phyloP scores from a whole-genome alignment of 2,113 vertebrate genomes.

The Machaerirhynchus nigripectus region DNA sequence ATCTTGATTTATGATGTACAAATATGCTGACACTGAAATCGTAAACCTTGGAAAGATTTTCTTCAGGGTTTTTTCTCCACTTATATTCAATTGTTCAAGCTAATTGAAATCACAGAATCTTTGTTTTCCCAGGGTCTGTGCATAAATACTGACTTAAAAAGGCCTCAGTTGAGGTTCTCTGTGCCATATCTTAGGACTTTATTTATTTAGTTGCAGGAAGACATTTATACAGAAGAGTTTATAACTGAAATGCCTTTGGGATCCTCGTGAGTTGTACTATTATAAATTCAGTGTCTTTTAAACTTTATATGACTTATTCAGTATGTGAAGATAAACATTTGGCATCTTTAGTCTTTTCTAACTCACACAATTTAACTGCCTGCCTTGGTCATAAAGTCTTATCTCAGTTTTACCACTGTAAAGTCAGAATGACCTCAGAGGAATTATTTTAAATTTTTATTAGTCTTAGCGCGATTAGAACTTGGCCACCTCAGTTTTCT shows the following conservation, averaged over 20 bases:
- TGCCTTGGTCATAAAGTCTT: constrained; percentile 2
- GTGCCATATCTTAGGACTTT: neutral
- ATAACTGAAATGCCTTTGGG: constrained; percentile 1
- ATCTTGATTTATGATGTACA: neutral
- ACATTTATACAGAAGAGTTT: constrained; percentile 19
- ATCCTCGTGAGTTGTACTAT: neutral
- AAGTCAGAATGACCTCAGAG: constrained; percentile 12
- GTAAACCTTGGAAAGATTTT: neutral
- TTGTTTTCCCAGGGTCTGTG: neutral
- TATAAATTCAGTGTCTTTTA: constrained; percentile 18
- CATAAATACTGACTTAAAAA: neutral
- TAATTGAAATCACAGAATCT: neutral
- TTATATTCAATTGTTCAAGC: neutral
- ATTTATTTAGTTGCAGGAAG: constrained; percentile 13
- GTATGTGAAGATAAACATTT: constrained; percentile 13
- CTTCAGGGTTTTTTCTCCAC: neutral
- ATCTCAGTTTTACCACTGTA: neutral
- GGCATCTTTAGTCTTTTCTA: constrained; percentile 35
- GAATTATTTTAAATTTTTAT: constrained; percentile 36
- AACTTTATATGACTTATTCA: neutral
- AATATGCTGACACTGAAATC: neutral
- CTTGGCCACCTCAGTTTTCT: neutral
- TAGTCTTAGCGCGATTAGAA: neutral
- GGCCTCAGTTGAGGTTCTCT: neutral
- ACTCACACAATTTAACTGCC: neutral